Percentiles rank a stretch among this genome's conserved stretches.
Evolutionary conservation across 1,140 invertebrate genomes (phyloP).

Genomic region (Drosophila rufa): DNA sequence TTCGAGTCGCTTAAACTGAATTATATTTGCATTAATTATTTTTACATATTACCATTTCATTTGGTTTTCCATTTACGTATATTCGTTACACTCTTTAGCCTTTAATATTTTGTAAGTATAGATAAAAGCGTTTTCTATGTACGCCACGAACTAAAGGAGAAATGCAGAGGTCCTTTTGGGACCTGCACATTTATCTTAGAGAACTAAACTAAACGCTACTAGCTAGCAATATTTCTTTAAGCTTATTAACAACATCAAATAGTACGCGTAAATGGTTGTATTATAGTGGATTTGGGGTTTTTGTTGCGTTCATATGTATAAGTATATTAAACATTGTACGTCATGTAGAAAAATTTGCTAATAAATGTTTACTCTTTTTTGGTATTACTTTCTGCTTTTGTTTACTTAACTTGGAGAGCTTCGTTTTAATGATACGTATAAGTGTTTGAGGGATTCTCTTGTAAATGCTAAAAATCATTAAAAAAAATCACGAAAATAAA

Average conservation of each 20-base stretch:
- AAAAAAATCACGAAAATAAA: constrained; percentile 21
- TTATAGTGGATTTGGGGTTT: constrained; percentile 31
- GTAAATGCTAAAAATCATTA: constrained; percentile 34
- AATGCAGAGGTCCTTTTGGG: constrained; percentile 12
- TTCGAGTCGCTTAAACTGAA: constrained; percentile 53
- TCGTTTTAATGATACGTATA: constrained; percentile 83
- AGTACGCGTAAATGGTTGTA: constrained; percentile 66
- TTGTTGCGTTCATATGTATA: constrained; percentile 50
- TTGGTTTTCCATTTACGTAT: constrained; percentile 73
- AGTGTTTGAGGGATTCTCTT: constrained; percentile 69
- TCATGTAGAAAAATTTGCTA: constrained; percentile 80
- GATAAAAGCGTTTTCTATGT: constrained; percentile 79
- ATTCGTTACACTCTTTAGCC: constrained; percentile 81
- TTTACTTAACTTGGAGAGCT: constrained; percentile 78
- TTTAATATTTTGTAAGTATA: constrained; percentile 65
- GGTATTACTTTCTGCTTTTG: constrained; percentile 56
- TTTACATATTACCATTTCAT: constrained; percentile 59
- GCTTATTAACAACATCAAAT: constrained; percentile 83
- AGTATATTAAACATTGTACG: constrained; percentile 76
- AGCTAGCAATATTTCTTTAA: constrained; percentile 72
- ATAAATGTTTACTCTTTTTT: constrained; percentile 69
- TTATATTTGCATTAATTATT: constrained; percentile 41
- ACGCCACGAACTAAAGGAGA: constrained; percentile 73
- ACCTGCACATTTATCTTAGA: constrained; percentile 24
- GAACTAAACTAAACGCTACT: constrained; percentile 75